Percentiles rank a stretch among this genome's conserved stretches.
These are phyloP conservation scores for Dromas ardeola DNA, from an alignment of 2,113 vertebrate species.

Conservation along the genomic window DNA sequence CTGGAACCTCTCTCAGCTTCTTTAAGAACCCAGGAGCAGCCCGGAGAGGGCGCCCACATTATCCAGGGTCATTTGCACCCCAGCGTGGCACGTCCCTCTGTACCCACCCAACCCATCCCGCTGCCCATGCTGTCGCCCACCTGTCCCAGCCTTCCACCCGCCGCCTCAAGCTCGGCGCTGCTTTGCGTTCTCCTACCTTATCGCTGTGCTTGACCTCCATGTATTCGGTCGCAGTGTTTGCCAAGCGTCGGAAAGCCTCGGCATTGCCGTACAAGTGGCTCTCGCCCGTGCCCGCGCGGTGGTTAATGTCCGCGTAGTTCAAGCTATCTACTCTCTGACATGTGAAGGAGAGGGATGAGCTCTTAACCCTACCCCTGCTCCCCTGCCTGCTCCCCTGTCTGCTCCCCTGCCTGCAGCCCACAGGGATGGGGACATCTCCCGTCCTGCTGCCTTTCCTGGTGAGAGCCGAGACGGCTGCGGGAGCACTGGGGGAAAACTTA, in stretches of 20 bases:
- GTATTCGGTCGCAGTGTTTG: rapidly evolving
- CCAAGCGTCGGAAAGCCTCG: rapidly evolving
- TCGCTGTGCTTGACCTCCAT: neutral
- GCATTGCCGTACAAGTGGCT: neutral
- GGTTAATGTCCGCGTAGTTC: neutral
- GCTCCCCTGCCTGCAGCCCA: neutral
- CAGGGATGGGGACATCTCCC: neutral
- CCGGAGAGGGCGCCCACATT: rapidly evolving
- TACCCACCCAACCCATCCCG: neutral
- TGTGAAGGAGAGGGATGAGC: rapidly evolving
- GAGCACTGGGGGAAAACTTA: neutral
- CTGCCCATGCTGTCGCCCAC: rapidly evolving
- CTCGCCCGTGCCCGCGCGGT: rapidly evolving
- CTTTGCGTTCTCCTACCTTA: neutral
- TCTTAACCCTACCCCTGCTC: neutral
- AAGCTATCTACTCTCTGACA: neutral
- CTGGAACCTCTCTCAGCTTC: neutral
- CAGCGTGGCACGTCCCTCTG: neutral
- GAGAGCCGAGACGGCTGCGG: neutral
- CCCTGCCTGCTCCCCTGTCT: neutral
- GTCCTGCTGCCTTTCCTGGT: neutral
- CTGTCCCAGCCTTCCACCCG: neutral
- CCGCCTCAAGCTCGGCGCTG: rapidly evolving
- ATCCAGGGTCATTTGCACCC: neutral
- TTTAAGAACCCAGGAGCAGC: neutral